A percentile compares a stretch with the other conserved stretches of the same genome.
Evolutionary conservation across 2,797 vertebrate genomes (phyloP).

Genomic region (Gadopsis marmoratus): DNA sequence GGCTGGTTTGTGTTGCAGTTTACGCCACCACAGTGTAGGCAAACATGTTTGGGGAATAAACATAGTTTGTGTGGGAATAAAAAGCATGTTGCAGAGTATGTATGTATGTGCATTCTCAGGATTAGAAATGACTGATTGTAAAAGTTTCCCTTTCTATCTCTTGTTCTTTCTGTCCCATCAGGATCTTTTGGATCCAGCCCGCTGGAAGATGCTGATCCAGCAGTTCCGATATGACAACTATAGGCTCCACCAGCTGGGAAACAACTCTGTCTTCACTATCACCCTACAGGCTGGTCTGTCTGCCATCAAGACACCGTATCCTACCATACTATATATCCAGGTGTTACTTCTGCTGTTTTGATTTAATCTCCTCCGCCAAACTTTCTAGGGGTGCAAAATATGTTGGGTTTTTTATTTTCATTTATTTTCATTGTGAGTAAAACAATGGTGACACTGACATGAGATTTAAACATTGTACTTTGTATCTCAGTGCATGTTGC

Average conservation of each 20-base stretch:
- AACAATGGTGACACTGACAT: background rate
- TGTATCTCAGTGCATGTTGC: background rate
- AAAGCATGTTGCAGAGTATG: too few relatives aligned
- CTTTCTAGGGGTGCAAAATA: background rate
- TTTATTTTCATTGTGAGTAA: background rate
- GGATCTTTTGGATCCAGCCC: constrained; percentile 98
- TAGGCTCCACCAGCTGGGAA: constrained; percentile 98
- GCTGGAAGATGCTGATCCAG: constrained; percentile 99
- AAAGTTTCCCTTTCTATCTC: background rate
- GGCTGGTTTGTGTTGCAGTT: background rate
- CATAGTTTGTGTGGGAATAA: background rate
- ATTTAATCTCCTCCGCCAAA: background rate
- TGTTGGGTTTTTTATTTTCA: too few relatives aligned
- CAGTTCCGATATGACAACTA: constrained; percentile 99
- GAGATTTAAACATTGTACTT: background rate
- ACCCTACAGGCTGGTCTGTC: constrained; percentile 98
- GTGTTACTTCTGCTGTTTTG: background rate
- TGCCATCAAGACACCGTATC: constrained; percentile 99
- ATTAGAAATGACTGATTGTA: background rate
- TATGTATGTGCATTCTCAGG: background rate
- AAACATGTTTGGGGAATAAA: background rate
- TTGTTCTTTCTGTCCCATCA: constrained; percentile 65
- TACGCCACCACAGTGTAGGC: background rate
- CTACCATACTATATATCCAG: constrained; percentile 55
- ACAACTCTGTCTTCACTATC: constrained; percentile 99